phyloP scores from a whole-genome alignment of 1,140 invertebrate species.

The Drosophila takahashii region DNA sequence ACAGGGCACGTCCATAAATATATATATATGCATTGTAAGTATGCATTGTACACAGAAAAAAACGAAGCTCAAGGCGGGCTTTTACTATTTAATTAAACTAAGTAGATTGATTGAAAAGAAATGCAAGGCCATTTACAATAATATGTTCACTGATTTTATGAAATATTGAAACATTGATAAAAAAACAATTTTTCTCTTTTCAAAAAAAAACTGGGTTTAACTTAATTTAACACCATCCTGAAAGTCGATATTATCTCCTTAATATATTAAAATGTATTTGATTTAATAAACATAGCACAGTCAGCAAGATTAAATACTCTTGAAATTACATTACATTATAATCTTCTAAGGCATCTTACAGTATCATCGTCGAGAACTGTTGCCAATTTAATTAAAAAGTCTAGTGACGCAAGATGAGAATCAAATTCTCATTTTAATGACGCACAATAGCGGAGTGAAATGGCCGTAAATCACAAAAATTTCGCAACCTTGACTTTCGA shows the following conservation, averaged over 20 bases:
- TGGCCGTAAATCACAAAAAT: constrained; percentile 17
- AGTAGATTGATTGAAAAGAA: no score
- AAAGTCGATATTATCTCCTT: no score
- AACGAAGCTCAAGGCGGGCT: neutral
- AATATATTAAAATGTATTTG: neutral
- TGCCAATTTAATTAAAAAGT: constrained; percentile 36
- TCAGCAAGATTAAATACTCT: neutral
- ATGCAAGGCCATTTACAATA: no score
- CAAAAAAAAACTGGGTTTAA: no score
- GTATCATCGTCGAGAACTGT: constrained; percentile 6
- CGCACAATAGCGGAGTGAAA: constrained; percentile 21
- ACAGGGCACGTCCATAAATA: constrained; percentile 56
- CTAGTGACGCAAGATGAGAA: constrained; percentile 29
- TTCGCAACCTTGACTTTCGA: constrained; percentile 26
- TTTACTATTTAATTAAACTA: no score
- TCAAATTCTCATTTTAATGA: constrained; percentile 25
- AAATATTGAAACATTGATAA: no score
- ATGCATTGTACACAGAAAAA: constrained; percentile 12
- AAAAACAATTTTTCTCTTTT: no score
- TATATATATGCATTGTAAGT: constrained; percentile 25
- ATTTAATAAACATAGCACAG: no score
- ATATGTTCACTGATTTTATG: no score
- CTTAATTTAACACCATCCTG: no score
- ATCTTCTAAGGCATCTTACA: neutral
- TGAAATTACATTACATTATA: constrained; percentile 10